A percentile compares a stretch with the other conserved stretches of the same genome.
Evolutionary conservation across 1,140 invertebrate species (phyloP).

Genomic region (Cataglyphis hispanica): DNA sequence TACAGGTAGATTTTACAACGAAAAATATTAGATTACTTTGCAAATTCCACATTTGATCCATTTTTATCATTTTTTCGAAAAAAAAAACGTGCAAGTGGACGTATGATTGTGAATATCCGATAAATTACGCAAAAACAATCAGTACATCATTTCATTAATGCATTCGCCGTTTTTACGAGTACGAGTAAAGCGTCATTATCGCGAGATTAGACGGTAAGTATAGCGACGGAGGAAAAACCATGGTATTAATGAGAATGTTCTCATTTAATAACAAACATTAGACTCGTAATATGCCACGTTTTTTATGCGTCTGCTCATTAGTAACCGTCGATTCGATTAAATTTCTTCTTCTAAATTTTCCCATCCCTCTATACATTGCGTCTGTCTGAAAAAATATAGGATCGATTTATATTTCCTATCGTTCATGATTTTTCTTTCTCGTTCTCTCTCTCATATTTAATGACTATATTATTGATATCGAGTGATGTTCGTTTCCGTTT

Average conservation of each 20-base stretch:
- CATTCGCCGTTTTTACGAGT: conserved; percentile 59
- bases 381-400: not conserved
- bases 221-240: not conserved
- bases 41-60: not conserved
- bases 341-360: not conserved
- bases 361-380: not conserved
- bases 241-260: conserved; percentile 56
- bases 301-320: conserved; percentile 64
- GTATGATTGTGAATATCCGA: not conserved
- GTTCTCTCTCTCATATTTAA: not conserved
- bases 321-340: not conserved
- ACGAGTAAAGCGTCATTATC: conserved; percentile 68
- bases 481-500: not conserved
- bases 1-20: not conserved
- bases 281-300: conserved; percentile 39
- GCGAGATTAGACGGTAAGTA: conserved; percentile 59
- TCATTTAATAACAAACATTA: conserved; percentile 40
- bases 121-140: conserved; percentile 68
- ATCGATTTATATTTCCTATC: not conserved
- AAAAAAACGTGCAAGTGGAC: not conserved
- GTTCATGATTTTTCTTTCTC: not conserved
- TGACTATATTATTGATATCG: not conserved
- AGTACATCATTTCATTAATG: conserved; percentile 71
- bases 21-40: not conserved
- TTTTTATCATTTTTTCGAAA: not conserved